Conservation (phyloP, 1,140 invertebrate species). For the Ceratosolen fusciceps region DNA sequence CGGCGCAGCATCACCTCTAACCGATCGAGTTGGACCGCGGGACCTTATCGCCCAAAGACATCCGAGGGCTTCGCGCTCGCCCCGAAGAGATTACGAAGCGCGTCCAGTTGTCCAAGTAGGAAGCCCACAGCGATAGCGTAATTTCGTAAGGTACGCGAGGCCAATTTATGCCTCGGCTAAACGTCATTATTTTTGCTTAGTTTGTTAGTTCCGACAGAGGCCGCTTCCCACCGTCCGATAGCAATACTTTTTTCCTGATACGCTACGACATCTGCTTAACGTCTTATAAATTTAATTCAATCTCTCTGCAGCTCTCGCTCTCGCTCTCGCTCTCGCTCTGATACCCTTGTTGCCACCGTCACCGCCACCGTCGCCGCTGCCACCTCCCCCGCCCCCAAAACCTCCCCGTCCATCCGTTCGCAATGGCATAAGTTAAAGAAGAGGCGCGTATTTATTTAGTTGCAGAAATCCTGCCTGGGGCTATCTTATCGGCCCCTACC, state of each 20-base stretch:
- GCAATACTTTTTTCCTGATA: background rate
- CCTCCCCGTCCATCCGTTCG: too few relatives aligned
- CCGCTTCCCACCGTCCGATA: background rate
- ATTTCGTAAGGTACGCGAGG: slow-evolving; percentile 14
- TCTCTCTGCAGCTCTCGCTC: background rate
- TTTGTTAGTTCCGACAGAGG: background rate
- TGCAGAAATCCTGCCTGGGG: too few relatives aligned
- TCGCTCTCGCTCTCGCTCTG: too few relatives aligned
- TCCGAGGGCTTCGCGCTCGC: slow-evolving; percentile 32
- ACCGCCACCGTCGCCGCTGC: too few relatives aligned
- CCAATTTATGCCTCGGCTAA: slow-evolving; percentile 2
- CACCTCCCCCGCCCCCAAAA: too few relatives aligned
- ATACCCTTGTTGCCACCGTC: too few relatives aligned
- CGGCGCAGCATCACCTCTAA: background rate
- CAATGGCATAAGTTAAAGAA: background rate
- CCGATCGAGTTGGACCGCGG: slow-evolving; percentile 45
- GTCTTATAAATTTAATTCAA: background rate
- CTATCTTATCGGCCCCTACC: background rate
- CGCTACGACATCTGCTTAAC: background rate
- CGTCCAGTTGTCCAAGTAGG: background rate
- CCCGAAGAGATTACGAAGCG: slow-evolving; percentile 14
- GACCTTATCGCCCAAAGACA: slow-evolving; percentile 44
- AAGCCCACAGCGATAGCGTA: background rate
- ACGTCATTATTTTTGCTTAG: background rate
- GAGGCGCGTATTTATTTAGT: background rate